These are phyloP conservation scores for Exocentrus adspersus DNA, from an alignment of 2,888 invertebrate genomes.

Conservation along the genomic window DNA sequence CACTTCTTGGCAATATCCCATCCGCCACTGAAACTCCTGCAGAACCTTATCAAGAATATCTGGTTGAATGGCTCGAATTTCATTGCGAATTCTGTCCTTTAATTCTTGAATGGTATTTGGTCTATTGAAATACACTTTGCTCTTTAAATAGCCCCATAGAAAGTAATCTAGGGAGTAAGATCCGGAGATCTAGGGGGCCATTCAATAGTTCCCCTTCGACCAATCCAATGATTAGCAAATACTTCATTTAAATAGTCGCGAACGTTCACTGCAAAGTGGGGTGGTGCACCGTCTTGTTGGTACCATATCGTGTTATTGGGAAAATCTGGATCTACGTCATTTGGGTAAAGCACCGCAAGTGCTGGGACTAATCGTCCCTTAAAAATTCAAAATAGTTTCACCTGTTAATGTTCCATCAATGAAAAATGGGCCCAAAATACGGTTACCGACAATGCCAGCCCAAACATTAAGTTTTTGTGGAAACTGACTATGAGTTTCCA, in stretches of 20 bases:
- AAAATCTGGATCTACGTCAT: not conserved
- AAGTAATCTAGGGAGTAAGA: constrained; percentile 25
- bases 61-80: too few species aligned
- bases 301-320: not conserved
- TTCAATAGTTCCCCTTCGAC: constrained; percentile 20
- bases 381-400: too few species aligned
- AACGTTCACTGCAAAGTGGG: not conserved
- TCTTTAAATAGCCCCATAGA: constrained; percentile 13
- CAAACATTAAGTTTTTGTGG: constrained; percentile 28
- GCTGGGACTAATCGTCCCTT: too few species aligned
- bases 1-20: not conserved
- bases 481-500: too few species aligned
- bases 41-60: too few species aligned
- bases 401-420: too few species aligned
- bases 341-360: not conserved
- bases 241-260: constrained; percentile 2
- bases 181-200: constrained; percentile 23
- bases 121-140: constrained; percentile 2
- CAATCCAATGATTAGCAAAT: constrained; percentile 13
- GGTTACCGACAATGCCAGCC: not conserved
- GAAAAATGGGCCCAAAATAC: too few species aligned
- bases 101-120: too few species aligned
- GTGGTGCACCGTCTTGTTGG: constrained; percentile 1
- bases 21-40: too few species aligned
- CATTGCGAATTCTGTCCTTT: too few species aligned